Evolutionary conservation across 2,113 vertebrate species (phyloP), one percentile per base, ranked within the genome.

Genomic region (Caloenas nicobarica): DNA sequence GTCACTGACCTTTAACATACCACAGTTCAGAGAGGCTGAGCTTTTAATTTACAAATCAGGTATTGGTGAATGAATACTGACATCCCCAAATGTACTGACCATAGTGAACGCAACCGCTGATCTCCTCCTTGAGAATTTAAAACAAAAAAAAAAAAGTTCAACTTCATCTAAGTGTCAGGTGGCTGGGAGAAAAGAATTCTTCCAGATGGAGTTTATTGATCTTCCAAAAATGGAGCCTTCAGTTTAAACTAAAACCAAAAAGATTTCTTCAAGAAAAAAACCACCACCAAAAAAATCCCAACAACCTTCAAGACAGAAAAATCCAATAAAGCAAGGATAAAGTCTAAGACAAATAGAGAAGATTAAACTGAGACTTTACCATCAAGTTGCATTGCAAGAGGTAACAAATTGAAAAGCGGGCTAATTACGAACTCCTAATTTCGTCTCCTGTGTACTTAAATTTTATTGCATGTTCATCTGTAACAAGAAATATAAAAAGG

Each of bases 151-250:
- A 57, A 73, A 79, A 86, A 66, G 29, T 90, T 90, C 57, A 84
- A 88, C 81, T 81, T 91, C 60, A 71, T 83, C 69, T 69, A 89
- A 86, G 44, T 36, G 84, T 95, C 93, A 93, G 92, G 93, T 87
- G 83, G 62, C 77, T 71, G 70, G 28, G 40, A 95, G 90, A 86
- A 91, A 96, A 88, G 29, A 95, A 89, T 94, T 93, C 57, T 65
- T 85, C 80, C 92, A 91, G 83, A 92, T 85, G 91, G 86, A 94
- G 73, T 81, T 95, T 88, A 95, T 31, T 96, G 92, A 96, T 96
- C 91, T 94, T 85, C 86, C 88, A 94, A 96, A 95, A 96, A 79
- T 7, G 34, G 42, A 93, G 66, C 40, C 80, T 94, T 96, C 77
- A 53, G 58, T 90, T 93, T 87, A 86, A 97, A 92, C 85, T 95